phyloP scores from a whole-genome alignment of 1,140 invertebrate genomes.

The Ceratosolen solmsi region DNA sequence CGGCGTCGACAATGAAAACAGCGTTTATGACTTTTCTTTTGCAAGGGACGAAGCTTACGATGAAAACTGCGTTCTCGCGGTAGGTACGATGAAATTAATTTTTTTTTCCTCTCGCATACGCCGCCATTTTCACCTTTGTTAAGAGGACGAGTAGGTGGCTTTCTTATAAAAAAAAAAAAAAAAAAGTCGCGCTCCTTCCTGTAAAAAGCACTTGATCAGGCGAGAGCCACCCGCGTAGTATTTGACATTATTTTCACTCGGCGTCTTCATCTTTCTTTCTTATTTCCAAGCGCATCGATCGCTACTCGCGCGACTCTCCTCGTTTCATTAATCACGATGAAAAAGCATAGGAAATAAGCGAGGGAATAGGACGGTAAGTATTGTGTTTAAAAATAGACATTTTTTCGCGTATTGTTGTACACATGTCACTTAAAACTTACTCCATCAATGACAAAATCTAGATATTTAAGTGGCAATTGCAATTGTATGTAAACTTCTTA shows the following conservation, averaged over 20 bases:
- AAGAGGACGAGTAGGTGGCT: slow-evolving; percentile 27
- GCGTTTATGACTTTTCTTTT: slow-evolving; percentile 44
- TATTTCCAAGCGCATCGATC: neutral
- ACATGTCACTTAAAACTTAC: neutral
- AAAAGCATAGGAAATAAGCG: neutral
- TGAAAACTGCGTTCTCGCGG: neutral
- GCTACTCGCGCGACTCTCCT: neutral
- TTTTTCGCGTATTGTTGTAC: slow-evolving; percentile 30
- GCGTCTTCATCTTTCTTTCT: neutral
- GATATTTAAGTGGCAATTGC: slow-evolving; percentile 42
- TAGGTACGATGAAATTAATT: neutral
- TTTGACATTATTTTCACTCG: slow-evolving; percentile 43
- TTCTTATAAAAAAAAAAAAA: too few species aligned
- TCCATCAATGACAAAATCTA: slow-evolving; percentile 13
- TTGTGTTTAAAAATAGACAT: slow-evolving; percentile 27
- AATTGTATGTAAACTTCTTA: slow-evolving; percentile 20
- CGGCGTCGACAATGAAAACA: slow-evolving; percentile 48
- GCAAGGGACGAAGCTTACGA: neutral
- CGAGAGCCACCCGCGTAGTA: neutral
- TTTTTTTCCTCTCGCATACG: neutral
- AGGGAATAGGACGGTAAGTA: neutral
- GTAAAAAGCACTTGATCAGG: neutral
- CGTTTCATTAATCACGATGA: slow-evolving; percentile 32
- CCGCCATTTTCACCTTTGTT: slow-evolving; percentile 31
- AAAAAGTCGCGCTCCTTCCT: neutral